Conservation (phyloP, 2,113 vertebrate species). For the Deroptyus accipitrinus region DNA sequence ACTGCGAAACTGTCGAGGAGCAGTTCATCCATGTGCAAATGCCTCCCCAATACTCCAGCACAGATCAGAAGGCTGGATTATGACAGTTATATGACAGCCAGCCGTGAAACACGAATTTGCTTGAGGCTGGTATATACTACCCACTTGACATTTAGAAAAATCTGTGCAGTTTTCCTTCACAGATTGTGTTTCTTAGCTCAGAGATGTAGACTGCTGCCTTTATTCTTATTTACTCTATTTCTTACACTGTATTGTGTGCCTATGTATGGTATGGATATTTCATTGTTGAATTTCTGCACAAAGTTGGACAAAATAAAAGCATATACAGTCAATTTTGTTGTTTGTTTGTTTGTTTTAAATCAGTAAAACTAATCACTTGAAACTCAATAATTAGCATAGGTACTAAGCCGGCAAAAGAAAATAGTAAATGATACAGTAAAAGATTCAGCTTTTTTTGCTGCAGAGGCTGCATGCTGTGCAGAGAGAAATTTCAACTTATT, state of each 20-base stretch:
- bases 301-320: not conserved
- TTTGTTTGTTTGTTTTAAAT: not conserved
- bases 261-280: not conserved
- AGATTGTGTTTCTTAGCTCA: not conserved
- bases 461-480: not conserved
- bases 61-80: not conserved
- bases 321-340: not conserved
- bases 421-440: not conserved
- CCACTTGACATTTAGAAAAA: not conserved
- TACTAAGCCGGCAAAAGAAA: not conserved
- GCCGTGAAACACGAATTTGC: not conserved
- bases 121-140: not conserved
- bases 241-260: not conserved
- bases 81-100: not conserved
- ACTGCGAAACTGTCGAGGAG: not conserved
- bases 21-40: not conserved
- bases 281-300: not conserved
- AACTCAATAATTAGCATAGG: not conserved
- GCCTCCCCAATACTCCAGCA: not conserved
- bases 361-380: not conserved
- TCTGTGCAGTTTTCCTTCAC: not conserved
- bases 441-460: not conserved
- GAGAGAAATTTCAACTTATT: not conserved
- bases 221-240: not conserved
- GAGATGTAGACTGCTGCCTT: not conserved